phyloP scores from a whole-genome alignment of 1,140 invertebrate species.

The Drosophila orena region DNA sequence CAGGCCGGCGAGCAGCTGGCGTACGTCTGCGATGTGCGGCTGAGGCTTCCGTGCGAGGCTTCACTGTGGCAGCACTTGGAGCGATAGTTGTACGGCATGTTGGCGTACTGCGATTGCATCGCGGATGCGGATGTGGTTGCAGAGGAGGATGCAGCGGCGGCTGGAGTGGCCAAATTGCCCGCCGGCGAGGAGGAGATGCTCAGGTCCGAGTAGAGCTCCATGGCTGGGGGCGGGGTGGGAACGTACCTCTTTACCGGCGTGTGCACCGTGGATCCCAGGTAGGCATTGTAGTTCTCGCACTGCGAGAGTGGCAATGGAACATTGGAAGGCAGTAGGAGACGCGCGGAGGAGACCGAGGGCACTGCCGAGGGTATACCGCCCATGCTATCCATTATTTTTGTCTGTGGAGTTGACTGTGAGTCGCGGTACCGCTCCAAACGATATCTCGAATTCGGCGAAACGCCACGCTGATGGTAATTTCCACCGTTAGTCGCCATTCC shows the following conservation, averaged over 20 bases:
- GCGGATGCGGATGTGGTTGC: conserved; percentile 5
- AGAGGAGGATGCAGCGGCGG: background rate
- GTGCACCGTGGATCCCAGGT: conserved; percentile 78
- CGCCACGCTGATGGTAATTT: conserved; percentile 42
- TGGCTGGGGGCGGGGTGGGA: conserved; percentile 81
- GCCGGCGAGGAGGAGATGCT: conserved; percentile 18
- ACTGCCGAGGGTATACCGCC: conserved; percentile 22
- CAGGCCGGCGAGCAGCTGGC: conserved; percentile 47
- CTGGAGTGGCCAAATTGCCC: conserved; percentile 7
- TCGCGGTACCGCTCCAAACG: conserved; percentile 72
- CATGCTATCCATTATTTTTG: conserved; percentile 41
- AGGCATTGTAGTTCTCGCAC: conserved; percentile 69
- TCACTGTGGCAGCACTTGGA: conserved; percentile 68
- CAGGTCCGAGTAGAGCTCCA: conserved; percentile 55
- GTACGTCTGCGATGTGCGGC: conserved; percentile 51
- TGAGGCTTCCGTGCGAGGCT: conserved; percentile 30
- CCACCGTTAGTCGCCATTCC: background rate
- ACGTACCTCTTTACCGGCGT: conserved; percentile 84
- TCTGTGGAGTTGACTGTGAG: conserved; percentile 37
- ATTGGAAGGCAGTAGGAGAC: conserved; percentile 58
- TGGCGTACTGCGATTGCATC: conserved; percentile 60
- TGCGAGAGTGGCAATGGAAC: conserved; percentile 49
- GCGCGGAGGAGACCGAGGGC: conserved; percentile 31
- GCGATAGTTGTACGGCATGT: conserved; percentile 66
- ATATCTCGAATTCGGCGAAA: conserved; percentile 71